Base-by-base conservation (phyloP, 2,888 invertebrate species). In the Capitulum mitella region DNA sequence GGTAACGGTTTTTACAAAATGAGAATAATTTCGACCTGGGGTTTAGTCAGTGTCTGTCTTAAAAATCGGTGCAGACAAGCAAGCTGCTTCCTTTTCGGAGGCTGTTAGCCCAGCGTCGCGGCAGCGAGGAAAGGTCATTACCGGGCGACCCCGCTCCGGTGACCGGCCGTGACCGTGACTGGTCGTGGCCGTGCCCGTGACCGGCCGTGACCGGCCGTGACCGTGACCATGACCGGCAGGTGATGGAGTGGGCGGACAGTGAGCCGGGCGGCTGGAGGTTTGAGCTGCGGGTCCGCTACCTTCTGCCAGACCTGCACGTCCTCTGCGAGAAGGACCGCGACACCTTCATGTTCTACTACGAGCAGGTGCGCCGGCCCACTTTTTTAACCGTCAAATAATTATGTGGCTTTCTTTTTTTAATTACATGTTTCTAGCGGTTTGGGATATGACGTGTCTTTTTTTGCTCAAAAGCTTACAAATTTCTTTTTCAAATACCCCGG, bases 291-390 rank as follows among this genome's bases (percentile, higher is more conserved):
- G 93, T 98, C 82, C 92, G 98, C 79, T 98, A 97, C 88, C 89
- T 98, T 83, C 96, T 97, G 26, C 91, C 92, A 84, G 93, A 92
- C 87, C 89, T 98, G 83, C 91, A 92, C 82, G 94, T 95, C 84
- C 89, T 98, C 64, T 93, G 93, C 85, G 94, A 95, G 83, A 92
- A 93, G 84, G 98, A 99, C 87, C 92, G 92, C 86, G 93, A 94
- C 83, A 97, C 97, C 81, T 98, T 98, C 88, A 92, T 93, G 86
- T 98, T 94, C 87, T 95, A 95, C 85, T 98, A 97, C 86, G 97
- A 98, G 86, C 98, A 98, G 92, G 97, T 96, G 6, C n/a, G 54
- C 22, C 54, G 54, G 6, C 43, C 43, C 43, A 12, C 6, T 12
- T 43, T 12, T 43, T 43, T 43, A 8, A 43, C 12, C 43, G 43